phyloP scores from a whole-genome alignment of 2,113 vertebrate species.

The Phyllostomus hastatus region DNA sequence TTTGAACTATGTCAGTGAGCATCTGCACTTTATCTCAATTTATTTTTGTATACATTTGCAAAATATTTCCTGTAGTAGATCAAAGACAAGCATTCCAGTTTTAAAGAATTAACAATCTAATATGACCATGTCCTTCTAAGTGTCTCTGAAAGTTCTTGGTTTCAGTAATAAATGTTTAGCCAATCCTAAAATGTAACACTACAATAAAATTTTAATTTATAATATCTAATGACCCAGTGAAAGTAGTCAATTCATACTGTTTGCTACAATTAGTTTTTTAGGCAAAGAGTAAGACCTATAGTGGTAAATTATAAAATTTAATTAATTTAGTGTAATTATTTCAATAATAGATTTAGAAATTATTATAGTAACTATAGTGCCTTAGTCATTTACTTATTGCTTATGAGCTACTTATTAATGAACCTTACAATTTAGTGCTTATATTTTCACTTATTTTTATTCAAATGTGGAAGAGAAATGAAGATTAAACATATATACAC shows the following conservation, averaged over 20 bases:
- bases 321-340: conserved; percentile 51
- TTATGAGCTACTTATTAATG: not conserved
- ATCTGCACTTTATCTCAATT: not conserved
- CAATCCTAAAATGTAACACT: not conserved
- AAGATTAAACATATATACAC: not conserved
- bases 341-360: conserved; percentile 60
- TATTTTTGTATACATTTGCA: not conserved
- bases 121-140: not conserved
- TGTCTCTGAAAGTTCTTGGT: not conserved
- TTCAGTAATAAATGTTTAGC: conserved; percentile 3
- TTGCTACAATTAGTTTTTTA: conserved; percentile 5
- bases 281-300: not conserved
- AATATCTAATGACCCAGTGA: not conserved
- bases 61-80: not conserved
- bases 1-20: not conserved
- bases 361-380: not conserved
- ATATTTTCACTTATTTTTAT: not conserved
- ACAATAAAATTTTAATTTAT: conserved; percentile 23
- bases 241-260: not conserved
- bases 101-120: not conserved
- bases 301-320: not conserved
- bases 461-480: not conserved
- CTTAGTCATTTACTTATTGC: conserved; percentile 27
- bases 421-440: not conserved
- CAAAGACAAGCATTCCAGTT: not conserved